Base-by-base conservation (phyloP, 1,140 invertebrate genomes). In the Phthorimaea operculella region DNA sequence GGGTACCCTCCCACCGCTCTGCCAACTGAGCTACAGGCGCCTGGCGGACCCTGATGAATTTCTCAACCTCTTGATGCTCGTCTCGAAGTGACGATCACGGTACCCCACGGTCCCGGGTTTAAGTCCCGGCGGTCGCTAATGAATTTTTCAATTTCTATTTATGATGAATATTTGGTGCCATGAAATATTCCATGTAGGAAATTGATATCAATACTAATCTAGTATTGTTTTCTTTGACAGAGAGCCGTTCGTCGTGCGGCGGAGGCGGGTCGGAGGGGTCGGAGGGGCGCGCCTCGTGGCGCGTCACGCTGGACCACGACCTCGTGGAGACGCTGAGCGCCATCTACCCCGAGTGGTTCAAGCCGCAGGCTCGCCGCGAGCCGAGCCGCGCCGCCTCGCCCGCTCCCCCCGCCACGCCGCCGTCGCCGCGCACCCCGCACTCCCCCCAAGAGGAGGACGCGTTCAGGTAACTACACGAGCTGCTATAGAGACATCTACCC, bases 281-380 rank as follows among this genome's bases (percentile, higher is more conserved):
- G 85, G 90, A 90, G 83, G 90, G 90, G 79, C 92, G 90, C 86
- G 90, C 90, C 66, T 95, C 93, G 88, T 96, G 94, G 94, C 92
- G 92, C 86, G 92, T 96, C 71, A 93, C 93, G 82, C 89, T 96
- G 79, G 94, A 96, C 88, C 90, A 93, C 86, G 94, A 96, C 87
- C 89, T 96, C 68, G 89, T 96, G 70, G 92, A 96, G 79, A 96
- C 94, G 62, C 93, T 96, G 70, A 92, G 93, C 72, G 91, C 92
- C 59, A 94, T 95, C 76, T 96, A 95, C 86, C 94, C 94, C 57
- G 93, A 94, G 90, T 96, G 94, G 94, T 96, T 96, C 87, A 93
- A 85, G 73, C 85, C 82, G 55, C 83, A 85, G 76, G 74, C 76
- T 69, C 70, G 79, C 62, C 82, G 85, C 65, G 87, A 84, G 70